Conservation (phyloP, 2,888 invertebrate species). For the Hypercompe scribonia region DNA sequence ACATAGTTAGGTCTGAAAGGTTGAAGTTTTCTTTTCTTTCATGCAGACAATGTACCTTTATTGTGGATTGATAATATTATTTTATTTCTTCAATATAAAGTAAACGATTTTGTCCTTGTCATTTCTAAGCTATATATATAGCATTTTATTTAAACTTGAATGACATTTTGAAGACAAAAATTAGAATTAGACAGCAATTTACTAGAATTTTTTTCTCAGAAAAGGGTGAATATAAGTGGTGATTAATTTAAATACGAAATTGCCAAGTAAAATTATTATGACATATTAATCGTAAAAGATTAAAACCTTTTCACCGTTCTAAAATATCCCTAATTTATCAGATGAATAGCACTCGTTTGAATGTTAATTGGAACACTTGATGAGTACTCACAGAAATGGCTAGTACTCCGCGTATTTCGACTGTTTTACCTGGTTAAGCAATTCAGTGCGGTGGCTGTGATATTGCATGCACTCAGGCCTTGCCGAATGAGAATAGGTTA, state of each 20-base stretch:
- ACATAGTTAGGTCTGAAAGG: too few relatives aligned
- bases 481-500: background rate
- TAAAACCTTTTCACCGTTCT: background rate
- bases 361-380: conserved; percentile 7
- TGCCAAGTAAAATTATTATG: background rate
- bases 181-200: background rate
- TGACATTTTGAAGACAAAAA: background rate
- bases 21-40: too few relatives aligned
- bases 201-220: background rate
- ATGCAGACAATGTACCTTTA: background rate
- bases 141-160: too few relatives aligned
- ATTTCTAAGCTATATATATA: too few relatives aligned
- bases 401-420: conserved; percentile 3
- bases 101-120: too few relatives aligned
- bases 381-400: conserved; percentile 14
- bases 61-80: too few relatives aligned
- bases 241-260: background rate
- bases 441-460: conserved; percentile 11
- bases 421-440: conserved; percentile 20
- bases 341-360: conserved; percentile 1
- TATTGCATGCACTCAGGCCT: conserved; percentile 13
- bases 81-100: too few relatives aligned
- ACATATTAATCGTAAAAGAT: background rate
- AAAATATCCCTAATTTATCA: background rate
- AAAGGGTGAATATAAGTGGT: background rate